These are phyloP conservation scores for Pogonocherus hispidulus DNA, from an alignment of 2,888 invertebrate species.

Conservation along the genomic window DNA sequence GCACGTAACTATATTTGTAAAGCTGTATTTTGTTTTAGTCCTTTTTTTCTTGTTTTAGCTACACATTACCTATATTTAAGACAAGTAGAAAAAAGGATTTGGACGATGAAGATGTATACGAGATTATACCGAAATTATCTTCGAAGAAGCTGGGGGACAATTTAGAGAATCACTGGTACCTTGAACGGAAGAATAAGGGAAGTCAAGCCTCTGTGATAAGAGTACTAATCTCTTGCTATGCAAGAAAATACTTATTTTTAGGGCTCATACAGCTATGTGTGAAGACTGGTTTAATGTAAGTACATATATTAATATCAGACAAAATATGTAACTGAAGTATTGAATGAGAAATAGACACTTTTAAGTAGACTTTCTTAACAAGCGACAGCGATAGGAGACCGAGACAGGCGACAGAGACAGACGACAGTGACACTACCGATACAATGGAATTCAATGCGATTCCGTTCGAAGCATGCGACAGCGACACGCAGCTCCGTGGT, in stretches of 20 bases:
- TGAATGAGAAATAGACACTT: too few species aligned
- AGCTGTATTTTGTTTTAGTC: too few species aligned
- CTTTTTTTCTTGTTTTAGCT: constrained; percentile 41
- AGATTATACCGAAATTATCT: constrained; percentile 60
- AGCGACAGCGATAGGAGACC: too few species aligned
- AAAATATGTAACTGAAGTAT: too few species aligned
- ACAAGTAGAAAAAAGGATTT: constrained; percentile 76
- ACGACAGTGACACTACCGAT: too few species aligned
- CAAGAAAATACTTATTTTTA: constrained; percentile 48
- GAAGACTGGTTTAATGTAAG: constrained; percentile 54
- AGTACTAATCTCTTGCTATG: constrained; percentile 48
- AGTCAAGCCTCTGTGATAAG: constrained; percentile 40
- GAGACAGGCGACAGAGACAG: too few species aligned
- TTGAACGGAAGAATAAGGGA: constrained; percentile 29
- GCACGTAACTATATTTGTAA: too few species aligned
- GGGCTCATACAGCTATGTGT: constrained; percentile 53
- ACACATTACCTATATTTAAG: constrained; percentile 68
- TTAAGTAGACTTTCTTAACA: too few species aligned
- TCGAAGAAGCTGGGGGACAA: constrained; percentile 51
- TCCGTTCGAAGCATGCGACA: too few species aligned
- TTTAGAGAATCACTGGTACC: constrained; percentile 48
- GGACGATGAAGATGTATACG: constrained; percentile 73
- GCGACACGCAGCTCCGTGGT: too few species aligned
- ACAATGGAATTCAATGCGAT: too few species aligned
- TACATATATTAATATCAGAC: constrained; percentile 7